Base-by-base conservation (phyloP, 2,888 invertebrate species). In the Micoletzkya japonica region DNA sequence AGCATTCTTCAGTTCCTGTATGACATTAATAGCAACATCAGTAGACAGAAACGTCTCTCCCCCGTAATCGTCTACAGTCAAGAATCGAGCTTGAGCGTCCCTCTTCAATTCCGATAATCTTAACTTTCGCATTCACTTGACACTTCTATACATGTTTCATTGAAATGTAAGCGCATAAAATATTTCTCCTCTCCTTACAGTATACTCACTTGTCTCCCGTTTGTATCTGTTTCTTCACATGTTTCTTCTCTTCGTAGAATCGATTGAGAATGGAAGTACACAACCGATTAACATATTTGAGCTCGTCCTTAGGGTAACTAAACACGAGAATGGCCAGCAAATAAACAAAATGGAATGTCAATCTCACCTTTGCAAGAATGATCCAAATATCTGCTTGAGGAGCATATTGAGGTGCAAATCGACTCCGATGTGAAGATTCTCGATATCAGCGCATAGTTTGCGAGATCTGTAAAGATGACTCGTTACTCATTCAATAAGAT, bases 21-120 rank as follows among this genome's bases (percentile, higher is more conserved):
- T 87, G 84, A 97, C 90, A 81, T 91, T 92, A 76, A 94, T 93
- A 0, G 95, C 95, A 2, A 96, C 89, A 85, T 94, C 93, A 86
- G 96, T 95, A 0, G 95, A 95, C 0, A 98, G 89, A 86, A 96
- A 95, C 0, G 95, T 97, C 88, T 98, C 96, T 56, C 81, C 96
- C 2, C 95, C 95, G 85, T 94, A 95, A 87, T 95, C 93, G 86
- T 96, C 96, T 57, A 95, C 93, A 4, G 93, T 92, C 2, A 94
- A 93, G 77, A 97, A 92, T 17, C 93, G 92, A 0, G 94, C 94
- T 88, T 96, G 95, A 74, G 97, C 88, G 86, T 97, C 96, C 61
- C 96, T 90, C 4, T 93, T 90, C 30, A 97, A 88, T 85, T 96
- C 97, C 87, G 94, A 93, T 83, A 96, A 92, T 56, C 92, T 92